phyloP scores from a whole-genome alignment of 2,888 invertebrate species.

The Steinernema carpocapsae region DNA sequence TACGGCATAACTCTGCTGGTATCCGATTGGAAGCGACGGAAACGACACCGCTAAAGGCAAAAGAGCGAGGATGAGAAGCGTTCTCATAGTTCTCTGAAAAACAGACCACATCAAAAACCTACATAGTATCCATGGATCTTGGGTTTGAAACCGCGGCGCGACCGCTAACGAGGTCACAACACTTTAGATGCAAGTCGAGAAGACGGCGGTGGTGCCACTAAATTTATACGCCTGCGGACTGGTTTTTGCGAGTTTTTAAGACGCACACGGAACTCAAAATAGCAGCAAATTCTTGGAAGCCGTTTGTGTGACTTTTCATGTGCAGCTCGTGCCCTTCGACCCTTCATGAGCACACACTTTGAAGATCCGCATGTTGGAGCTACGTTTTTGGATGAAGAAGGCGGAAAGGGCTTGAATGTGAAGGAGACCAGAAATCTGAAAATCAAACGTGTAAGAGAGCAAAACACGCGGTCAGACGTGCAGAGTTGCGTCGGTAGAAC shows the following conservation, averaged over 20 bases:
- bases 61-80: background rate
- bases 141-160: too few species aligned
- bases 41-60: conserved; percentile 14
- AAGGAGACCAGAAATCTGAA: conserved; percentile 9
- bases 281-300: background rate
- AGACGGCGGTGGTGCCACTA: background rate
- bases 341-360: background rate
- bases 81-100: background rate
- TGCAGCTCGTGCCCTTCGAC: background rate
- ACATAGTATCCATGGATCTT: too few species aligned
- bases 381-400: background rate
- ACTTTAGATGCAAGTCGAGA: background rate
- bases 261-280: background rate
- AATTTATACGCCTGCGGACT: conserved; percentile 15
- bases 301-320: too few species aligned
- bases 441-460: conserved; percentile 27
- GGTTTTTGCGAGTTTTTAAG: conserved; percentile 29
- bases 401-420: background rate
- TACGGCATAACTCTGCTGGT: conserved; percentile 25
- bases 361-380: conserved; percentile 5
- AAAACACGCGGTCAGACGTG: conserved; percentile 14
- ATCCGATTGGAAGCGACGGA: conserved; percentile 25
- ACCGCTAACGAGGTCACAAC: background rate
- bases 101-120: too few species aligned
- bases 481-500: too few species aligned